A percentile compares a stretch with the other conserved stretches of the same genome.
These are phyloP conservation scores for Eremophila alpestris DNA, from an alignment of 2,797 vertebrate genomes.

Conservation along the genomic window DNA sequence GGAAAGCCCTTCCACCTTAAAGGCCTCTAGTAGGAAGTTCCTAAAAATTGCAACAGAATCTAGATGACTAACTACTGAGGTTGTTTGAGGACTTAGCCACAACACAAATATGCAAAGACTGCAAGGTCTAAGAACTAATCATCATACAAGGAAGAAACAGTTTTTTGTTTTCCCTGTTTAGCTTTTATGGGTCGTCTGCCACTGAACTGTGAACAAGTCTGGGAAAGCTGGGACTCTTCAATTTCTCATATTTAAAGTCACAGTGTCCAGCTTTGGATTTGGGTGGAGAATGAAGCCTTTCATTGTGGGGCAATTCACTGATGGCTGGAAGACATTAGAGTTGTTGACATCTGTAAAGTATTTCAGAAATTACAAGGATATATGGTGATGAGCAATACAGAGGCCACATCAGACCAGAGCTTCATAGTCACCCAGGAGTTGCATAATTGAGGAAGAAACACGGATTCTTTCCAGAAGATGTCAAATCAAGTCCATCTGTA, in stretches of 20 bases:
- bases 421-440: slow-evolving; percentile 32
- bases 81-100: slow-evolving; percentile 21
- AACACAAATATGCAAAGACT: slow-evolving; percentile 6
- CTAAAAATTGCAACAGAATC: slow-evolving; percentile 10
- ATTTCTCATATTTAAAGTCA: background rate
- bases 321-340: slow-evolving; percentile 27
- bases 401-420: slow-evolving; percentile 14
- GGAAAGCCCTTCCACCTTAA: background rate
- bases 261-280: background rate
- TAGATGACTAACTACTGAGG: background rate
- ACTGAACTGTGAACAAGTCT: slow-evolving; percentile 7
- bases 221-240: slow-evolving; percentile 23
- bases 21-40: background rate
- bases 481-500: slow-evolving; percentile 42
- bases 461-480: slow-evolving; percentile 50
- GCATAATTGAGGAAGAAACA: background rate
- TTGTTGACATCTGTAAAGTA: slow-evolving; percentile 43
- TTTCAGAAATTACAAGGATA: slow-evolving; percentile 33
- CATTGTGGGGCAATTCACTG: background rate
- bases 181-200: background rate
- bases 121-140: background rate
- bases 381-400: slow-evolving; percentile 4
- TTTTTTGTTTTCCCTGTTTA: background rate
- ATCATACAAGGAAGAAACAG: background rate
- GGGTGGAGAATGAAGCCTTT: background rate